Percentiles rank a stretch among this genome's conserved stretches.
Conservation (phyloP, 2,888 invertebrate species). For the Caprella mutica region DNA sequence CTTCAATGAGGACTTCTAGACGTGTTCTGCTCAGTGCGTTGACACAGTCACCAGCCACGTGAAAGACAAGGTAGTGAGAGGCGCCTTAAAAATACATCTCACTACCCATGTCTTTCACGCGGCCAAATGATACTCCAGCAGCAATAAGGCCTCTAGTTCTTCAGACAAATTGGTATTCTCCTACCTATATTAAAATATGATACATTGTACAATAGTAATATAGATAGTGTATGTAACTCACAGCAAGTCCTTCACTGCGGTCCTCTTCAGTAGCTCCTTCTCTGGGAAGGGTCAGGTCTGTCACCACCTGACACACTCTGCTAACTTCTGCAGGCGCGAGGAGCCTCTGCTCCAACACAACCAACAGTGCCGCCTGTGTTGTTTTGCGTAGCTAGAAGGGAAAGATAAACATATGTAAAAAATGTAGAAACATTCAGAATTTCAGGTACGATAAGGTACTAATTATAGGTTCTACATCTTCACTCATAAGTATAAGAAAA, state of each 20-base stretch:
- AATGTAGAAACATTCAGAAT: not conserved
- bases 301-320: slow-evolving; percentile 53
- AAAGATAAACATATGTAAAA: not conserved
- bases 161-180: not conserved
- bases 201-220: not conserved
- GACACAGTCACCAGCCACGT: too few relatives aligned
- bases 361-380: slow-evolving; percentile 52
- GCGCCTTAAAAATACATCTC: slow-evolving; percentile 67
- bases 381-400: slow-evolving; percentile 51
- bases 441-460: not conserved
- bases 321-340: slow-evolving; percentile 51
- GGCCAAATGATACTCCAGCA: slow-evolving; percentile 43
- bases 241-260: slow-evolving; percentile 48
- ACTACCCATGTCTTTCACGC: slow-evolving; percentile 97
- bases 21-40: too few relatives aligned
- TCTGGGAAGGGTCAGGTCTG: slow-evolving; percentile 48
- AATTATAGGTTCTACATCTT: not conserved
- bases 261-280: slow-evolving; percentile 45
- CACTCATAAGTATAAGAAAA: not conserved
- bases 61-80: slow-evolving; percentile 99
- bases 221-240: slow-evolving; percentile 43
- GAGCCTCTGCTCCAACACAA: slow-evolving; percentile 53
- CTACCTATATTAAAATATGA: not conserved
- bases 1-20: too few relatives aligned
- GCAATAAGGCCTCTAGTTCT: not conserved